Evolutionary conservation across 2,888 invertebrate genomes (phyloP).

Genomic region (Trissolcus japonicus): DNA sequence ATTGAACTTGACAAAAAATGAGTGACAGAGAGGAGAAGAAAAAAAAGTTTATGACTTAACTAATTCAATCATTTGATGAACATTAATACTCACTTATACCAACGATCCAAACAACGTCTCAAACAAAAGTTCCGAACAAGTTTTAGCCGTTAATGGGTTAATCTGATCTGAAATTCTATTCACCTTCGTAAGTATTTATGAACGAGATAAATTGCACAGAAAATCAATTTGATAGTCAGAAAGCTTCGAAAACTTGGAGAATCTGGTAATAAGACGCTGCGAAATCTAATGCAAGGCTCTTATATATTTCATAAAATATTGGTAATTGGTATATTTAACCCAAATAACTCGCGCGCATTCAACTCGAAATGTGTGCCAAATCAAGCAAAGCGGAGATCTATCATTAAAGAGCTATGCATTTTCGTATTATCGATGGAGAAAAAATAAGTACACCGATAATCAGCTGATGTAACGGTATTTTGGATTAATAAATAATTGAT

Average conservation of each 20-base stretch:
- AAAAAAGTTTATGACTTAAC: no score
- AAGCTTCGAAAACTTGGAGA: constrained; percentile 24
- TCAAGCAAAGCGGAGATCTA: no score
- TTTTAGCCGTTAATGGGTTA: constrained; percentile 43
- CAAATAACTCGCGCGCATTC: no score
- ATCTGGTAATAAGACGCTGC: constrained; percentile 12
- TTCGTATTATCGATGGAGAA: no score
- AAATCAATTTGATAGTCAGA: constrained; percentile 40
- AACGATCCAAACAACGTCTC: constrained; percentile 12
- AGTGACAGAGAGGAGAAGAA: no score
- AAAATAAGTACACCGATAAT: no score
- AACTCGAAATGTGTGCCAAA: no score
- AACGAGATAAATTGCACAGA: constrained; percentile 39
- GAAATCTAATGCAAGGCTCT: neutral
- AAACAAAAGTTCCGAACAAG: constrained; percentile 38
- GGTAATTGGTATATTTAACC: no score
- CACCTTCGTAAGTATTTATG: constrained; percentile 39
- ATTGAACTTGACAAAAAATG: no score
- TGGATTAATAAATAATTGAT: no score
- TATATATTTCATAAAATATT: constrained; percentile 8
- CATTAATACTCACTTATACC: constrained; percentile 4
- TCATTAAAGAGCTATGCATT: no score
- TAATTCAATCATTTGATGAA: constrained; percentile 4
- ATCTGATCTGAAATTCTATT: constrained; percentile 48
- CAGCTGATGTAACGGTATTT: no score